Evolutionary conservation across 2,888 invertebrate genomes (phyloP), one percentile per base, ranked within the genome.

Genomic region (Athetis lepigone): DNA sequence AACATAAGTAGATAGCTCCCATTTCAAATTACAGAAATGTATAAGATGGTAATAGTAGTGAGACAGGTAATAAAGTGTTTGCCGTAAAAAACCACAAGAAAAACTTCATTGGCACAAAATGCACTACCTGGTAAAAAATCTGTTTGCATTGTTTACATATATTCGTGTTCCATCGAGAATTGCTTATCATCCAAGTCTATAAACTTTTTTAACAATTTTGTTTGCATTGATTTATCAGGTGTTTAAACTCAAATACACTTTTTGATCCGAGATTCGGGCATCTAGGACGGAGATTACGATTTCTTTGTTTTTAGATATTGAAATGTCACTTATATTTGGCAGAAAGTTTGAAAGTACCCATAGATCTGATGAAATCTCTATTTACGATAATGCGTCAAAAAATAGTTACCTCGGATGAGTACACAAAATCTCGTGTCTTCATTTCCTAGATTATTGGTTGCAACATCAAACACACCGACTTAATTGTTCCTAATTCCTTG

Each of bases 401-500:
- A 16, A 33, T 33, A 21, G 5, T 8, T 18, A 16, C 43, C 18
- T 9, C 13, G 29, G 11, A 7, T 19, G 2, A 18, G 7, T 21
- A 50, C 18, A 37, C 7, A 9, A 25, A 23, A n/a, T 36, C 11
- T 47, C 23, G 21, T 47, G 11, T 51, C 43, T 40, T 33, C 25
- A 37, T 43, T 11, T 11, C n/a, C n/a, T n/a, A n/a, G n/a, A n/a
- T n/a, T n/a, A n/a, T n/a, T n/a, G n/a, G n/a, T n/a, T n/a, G n/a
- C n/a, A n/a, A n/a, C 47, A 50, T 62, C 27, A 51, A 70, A 55
- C 2, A 5, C 11, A 4, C 51, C 43, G 46, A 56, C 25, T 23
- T 60, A 70, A 78, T 70, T 33, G 43, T 52, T 70, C 37, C 62
- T 63, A 45, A 78, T 65, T 46, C 33, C 42, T 16, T 16, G 36